Conservation (phyloP, 2,888 invertebrate species). For the Caenorhabditis japonica region DNA sequence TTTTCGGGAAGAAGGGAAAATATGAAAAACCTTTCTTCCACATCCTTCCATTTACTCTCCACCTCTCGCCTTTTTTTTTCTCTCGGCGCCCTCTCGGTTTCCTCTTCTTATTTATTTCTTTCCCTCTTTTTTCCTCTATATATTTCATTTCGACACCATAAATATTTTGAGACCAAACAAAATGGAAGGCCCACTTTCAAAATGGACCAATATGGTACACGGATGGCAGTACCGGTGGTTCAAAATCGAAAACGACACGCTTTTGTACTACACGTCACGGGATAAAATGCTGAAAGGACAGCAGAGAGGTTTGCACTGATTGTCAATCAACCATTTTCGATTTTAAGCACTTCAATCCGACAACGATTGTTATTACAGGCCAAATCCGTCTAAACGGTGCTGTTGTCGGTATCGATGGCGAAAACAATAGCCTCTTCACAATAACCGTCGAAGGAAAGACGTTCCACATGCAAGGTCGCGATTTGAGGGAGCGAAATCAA, state of each 20-base stretch:
- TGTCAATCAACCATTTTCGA: background rate
- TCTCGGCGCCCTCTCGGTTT: slow-evolving; percentile 27
- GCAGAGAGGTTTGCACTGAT: slow-evolving; percentile 53
- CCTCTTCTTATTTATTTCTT: slow-evolving; percentile 1
- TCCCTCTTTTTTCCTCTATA: slow-evolving; percentile 16
- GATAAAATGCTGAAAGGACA: slow-evolving; percentile 91
- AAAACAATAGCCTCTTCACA: slow-evolving; percentile 96
- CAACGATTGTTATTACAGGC: slow-evolving; percentile 80
- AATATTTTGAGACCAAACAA: background rate
- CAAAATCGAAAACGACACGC: slow-evolving; percentile 93
- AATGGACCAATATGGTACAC: slow-evolving; percentile 97
- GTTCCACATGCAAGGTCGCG: slow-evolving; percentile 97
- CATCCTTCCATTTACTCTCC: slow-evolving; percentile 3
- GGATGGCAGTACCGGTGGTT: slow-evolving; percentile 99
- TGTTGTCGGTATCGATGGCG: slow-evolving; percentile 97
- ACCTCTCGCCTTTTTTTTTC: slow-evolving; percentile 22
- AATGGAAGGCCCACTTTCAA: slow-evolving; percentile 90
- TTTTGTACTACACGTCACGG: slow-evolving; percentile 90
- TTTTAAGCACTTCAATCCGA: background rate
- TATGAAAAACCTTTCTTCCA: no score
- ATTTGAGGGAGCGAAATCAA: slow-evolving; percentile 92
- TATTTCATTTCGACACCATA: slow-evolving; percentile 6
- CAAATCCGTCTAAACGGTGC: slow-evolving; percentile 95
- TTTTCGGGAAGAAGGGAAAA: no score
- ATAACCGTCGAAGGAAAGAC: slow-evolving; percentile 99